Evolutionary conservation across 2,797 vertebrate species (phyloP).

Genomic region (Neomorphus geoffroyi): DNA sequence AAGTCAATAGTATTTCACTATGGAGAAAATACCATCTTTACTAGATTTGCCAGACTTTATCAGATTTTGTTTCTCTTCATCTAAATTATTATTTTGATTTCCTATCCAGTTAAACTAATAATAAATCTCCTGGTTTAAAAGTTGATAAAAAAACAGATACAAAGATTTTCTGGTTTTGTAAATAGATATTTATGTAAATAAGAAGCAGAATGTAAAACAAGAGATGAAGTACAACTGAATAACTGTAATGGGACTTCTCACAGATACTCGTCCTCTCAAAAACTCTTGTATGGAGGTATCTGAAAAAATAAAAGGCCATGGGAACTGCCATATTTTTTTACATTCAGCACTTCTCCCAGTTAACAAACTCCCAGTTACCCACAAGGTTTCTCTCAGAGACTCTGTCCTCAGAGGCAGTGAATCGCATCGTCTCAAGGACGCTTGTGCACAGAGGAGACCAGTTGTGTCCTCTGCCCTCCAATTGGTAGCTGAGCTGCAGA

Average conservation of each 20-base stretch:
- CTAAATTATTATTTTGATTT: not conserved
- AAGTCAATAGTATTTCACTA: not conserved
- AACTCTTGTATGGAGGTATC: no score
- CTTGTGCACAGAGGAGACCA: rapidly evolving
- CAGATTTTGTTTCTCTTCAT: not conserved
- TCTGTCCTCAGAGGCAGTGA: not conserved
- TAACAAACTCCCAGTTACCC: not conserved
- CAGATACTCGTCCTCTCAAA: not conserved
- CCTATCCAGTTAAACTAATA: not conserved
- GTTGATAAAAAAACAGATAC: not conserved
- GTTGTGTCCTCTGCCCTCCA: not conserved
- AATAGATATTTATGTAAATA: not conserved
- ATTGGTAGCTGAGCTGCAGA: not conserved
- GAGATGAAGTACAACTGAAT: not conserved
- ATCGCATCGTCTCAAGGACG: not conserved
- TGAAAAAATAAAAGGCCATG: not conserved
- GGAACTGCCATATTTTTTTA: not conserved
- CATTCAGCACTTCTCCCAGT: not conserved
- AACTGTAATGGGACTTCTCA: not conserved
- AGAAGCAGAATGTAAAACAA: not conserved
- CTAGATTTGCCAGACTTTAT: not conserved
- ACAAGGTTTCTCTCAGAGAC: not conserved
- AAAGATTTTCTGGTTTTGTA: not conserved
- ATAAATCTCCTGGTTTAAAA: not conserved
- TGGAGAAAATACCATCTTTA: not conserved